Evolutionary conservation across 1,140 invertebrate species (phyloP), one percentile per base, ranked within the genome.

Genomic region (Apis laboriosa): DNA sequence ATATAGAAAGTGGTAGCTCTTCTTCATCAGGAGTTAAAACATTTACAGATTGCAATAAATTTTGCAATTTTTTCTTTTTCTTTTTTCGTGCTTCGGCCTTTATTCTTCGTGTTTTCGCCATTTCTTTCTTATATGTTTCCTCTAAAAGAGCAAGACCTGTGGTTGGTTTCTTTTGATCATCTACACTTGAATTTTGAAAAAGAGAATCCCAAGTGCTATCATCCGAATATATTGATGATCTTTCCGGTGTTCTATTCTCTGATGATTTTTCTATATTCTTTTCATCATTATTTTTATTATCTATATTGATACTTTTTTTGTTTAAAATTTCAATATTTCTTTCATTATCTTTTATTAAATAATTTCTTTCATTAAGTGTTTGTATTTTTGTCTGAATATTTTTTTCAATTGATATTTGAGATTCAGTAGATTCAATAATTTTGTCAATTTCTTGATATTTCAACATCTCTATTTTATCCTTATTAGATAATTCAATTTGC

Each of bases 131-230:
- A 21, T 92, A 88, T 8, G 87, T 85, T 58, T 92, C 86, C 21
- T 92, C 92, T 0, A 93, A 75, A 12, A 93, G 77, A 43, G 84
- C 87, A 9, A 93, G 84, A 17, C 91, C 92, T 0, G 90, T 90
- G 21, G 84, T 43, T 55, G 68, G 43, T 24, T 90, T 90, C 51
- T 85, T 89, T 11, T 80, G 71, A 28, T 92, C 90, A 11, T 53
- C 34, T 67, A 49, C 11, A 12, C 85, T 76, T 0, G 84, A n/a
- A 2, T 90, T 89, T 2, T 87, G 68, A 11, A 79, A 21, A 24
- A 79, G 28, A 13, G 80, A 75, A 12, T 93, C 92, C 72, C 90
- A 71, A 9, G 91, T 93, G 84, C 92, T 93, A 9, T 93, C 93
- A 21, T 93, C 92, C 0, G 92, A 92, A 63, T 93, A 93, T 68